phyloP scores from a whole-genome alignment of 2,888 invertebrate genomes.

The Brachyptera putata region DNA sequence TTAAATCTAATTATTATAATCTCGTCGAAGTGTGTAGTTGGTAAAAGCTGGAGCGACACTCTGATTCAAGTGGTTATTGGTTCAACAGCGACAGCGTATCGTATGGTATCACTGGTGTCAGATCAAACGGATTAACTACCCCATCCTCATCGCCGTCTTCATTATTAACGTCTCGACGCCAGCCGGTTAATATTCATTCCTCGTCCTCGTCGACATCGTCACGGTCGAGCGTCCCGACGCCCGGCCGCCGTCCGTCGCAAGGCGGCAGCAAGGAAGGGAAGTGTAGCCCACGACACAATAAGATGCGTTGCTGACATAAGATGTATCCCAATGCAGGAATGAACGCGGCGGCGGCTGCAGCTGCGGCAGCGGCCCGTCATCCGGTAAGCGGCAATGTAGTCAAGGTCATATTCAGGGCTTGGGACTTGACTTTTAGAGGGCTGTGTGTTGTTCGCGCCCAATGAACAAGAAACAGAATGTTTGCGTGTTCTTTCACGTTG shows the following conservation, averaged over 20 bases:
- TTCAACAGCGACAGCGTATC: conserved; percentile 1
- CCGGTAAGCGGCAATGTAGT: conserved; percentile 71
- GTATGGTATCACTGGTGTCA: conserved; percentile 6
- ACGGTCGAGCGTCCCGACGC: conserved; percentile 47
- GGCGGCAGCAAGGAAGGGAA: conserved; percentile 14
- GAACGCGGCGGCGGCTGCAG: conserved; percentile 81
- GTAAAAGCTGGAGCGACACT: conserved; percentile 23
- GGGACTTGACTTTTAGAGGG: background rate
- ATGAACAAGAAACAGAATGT: no score
- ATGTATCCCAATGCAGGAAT: conserved; percentile 86
- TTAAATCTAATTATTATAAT: no score
- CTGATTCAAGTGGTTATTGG: conserved; percentile 15
- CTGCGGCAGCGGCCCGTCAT: conserved; percentile 79
- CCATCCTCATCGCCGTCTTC: conserved; percentile 34
- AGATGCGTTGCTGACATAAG: conserved; percentile 48
- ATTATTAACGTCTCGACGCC: conserved; percentile 29
- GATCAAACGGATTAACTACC: conserved; percentile 15
- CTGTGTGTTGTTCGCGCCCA: background rate
- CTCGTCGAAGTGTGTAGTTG: no score
- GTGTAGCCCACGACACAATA: conserved; percentile 17
- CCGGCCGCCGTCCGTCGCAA: conserved; percentile 2
- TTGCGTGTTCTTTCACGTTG: no score
- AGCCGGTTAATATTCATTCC: conserved; percentile 47
- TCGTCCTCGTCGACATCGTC: conserved; percentile 46
- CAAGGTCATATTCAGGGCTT: background rate